These are phyloP conservation scores for Morelia viridis DNA, from an alignment of 2,797 vertebrate genomes.

Conservation along the genomic window DNA sequence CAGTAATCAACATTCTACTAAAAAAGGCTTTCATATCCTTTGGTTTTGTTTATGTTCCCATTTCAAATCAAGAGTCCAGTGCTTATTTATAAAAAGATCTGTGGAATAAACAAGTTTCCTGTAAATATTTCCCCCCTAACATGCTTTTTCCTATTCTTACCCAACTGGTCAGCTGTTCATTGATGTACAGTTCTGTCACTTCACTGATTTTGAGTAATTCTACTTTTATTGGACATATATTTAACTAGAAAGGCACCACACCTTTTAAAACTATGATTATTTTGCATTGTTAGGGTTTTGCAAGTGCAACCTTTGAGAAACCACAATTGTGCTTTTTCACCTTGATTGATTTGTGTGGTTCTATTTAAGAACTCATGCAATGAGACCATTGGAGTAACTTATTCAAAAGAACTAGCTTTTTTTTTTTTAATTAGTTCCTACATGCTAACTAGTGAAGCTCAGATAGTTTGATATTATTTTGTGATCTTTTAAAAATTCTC, in stretches of 20 bases:
- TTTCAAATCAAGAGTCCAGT: not conserved
- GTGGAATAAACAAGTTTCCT: not conserved
- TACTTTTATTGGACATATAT: not conserved
- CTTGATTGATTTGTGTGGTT: conserved; percentile 24
- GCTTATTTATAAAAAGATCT: not conserved
- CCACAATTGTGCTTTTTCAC: not conserved
- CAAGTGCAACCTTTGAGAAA: conserved; percentile 25
- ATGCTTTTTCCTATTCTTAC: not conserved
- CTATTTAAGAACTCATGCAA: conserved; percentile 41
- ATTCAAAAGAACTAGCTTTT: conserved; percentile 33
- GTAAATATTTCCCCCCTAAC: not conserved
- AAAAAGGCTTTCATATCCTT: not conserved
- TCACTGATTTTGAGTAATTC: conserved; percentile 21
- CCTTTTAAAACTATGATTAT: conserved; percentile 1
- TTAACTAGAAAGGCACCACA: not conserved
- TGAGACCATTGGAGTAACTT: not conserved
- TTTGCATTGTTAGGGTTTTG: conserved; percentile 16
- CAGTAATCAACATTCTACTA: not conserved
- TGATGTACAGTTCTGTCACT: conserved; percentile 23
- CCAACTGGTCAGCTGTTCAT: not conserved
- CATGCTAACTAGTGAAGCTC: not conserved
- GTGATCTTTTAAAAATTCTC: not conserved
- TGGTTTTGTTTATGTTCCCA: not conserved
- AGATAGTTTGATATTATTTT: not conserved
- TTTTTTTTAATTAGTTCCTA: conserved; percentile 16